Evolutionary conservation across 2,888 invertebrate genomes (phyloP).

Genomic region (Hydropsyche betteni): DNA sequence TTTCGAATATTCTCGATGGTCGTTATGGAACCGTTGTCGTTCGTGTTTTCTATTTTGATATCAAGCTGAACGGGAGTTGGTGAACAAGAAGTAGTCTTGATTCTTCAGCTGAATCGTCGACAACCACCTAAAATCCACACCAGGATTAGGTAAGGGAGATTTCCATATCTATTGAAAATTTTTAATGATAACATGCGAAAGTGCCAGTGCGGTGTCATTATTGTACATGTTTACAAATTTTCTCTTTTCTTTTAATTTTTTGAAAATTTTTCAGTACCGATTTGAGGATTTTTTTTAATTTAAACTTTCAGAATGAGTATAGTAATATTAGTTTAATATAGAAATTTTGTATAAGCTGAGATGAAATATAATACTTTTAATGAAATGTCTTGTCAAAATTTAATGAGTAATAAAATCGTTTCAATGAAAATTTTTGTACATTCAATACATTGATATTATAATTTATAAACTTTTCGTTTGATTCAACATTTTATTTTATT

Average conservation of each 20-base stretch:
- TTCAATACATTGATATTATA: not conserved
- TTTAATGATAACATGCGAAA: not conserved
- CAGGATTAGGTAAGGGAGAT: not conserved
- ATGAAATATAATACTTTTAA: too few species aligned
- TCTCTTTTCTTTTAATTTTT: too few species aligned
- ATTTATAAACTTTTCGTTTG: too few species aligned
- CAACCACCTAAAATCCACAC: slow-evolving; percentile 8
- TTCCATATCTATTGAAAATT: not conserved
- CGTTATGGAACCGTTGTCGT: not conserved
- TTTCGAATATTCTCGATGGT: slow-evolving; percentile 22
- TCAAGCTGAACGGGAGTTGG: slow-evolving; percentile 8
- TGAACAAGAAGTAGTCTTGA: not conserved
- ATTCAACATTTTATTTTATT: too few species aligned
- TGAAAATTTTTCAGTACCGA: too few species aligned
- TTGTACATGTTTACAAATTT: not conserved
- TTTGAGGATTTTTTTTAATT: too few species aligned
- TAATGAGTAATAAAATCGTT: too few species aligned
- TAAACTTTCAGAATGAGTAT: too few species aligned
- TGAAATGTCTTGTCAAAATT: too few species aligned
- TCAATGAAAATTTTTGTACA: too few species aligned
- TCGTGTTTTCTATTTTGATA: slow-evolving; percentile 22
- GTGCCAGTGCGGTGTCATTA: not conserved
- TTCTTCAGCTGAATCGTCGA: slow-evolving; percentile 12
- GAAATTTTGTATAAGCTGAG: too few species aligned
- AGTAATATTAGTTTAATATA: too few species aligned